A percentile compares a stretch with the other conserved stretches of the same genome.
Evolutionary conservation across 2,797 vertebrate genomes (phyloP).

Genomic region (Fundulus diaphanus): DNA sequence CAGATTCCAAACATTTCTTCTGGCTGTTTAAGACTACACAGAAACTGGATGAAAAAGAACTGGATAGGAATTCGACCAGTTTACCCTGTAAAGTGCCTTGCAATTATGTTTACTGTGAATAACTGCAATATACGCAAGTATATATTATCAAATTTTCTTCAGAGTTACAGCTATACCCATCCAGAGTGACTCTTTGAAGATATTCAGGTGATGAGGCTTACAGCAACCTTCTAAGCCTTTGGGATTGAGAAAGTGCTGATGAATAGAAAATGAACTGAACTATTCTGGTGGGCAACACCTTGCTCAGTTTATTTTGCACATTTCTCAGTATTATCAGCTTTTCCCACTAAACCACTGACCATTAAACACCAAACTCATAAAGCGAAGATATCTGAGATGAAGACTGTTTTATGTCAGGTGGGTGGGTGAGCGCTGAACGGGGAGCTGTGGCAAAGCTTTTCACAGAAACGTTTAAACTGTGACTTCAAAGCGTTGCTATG

Average conservation of each 20-base stretch:
- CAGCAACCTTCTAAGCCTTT: neutral
- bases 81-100: no score
- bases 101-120: no score
- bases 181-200: neutral
- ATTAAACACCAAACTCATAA: slow-evolving; percentile 72
- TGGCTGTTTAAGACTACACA: no score
- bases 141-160: neutral
- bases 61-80: no score
- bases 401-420: slow-evolving; percentile 72
- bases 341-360: slow-evolving; percentile 62
- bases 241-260: neutral
- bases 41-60: no score
- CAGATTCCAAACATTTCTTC: no score
- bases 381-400: slow-evolving; percentile 63
- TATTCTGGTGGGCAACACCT: neutral
- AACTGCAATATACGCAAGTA: no score
- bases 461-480: slow-evolving; percentile 51
- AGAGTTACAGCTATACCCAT: neutral
- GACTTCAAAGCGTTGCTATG: slow-evolving; percentile 57
- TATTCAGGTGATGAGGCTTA: neutral
- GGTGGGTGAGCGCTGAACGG: slow-evolving; percentile 64
- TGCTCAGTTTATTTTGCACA: neutral
- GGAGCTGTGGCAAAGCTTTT: slow-evolving; percentile 26
- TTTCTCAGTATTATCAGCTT: slow-evolving; percentile 61
- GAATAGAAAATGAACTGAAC: neutral